Evolutionary conservation across 2,888 invertebrate species (phyloP).

Genomic region (Campoplex nolae): DNA sequence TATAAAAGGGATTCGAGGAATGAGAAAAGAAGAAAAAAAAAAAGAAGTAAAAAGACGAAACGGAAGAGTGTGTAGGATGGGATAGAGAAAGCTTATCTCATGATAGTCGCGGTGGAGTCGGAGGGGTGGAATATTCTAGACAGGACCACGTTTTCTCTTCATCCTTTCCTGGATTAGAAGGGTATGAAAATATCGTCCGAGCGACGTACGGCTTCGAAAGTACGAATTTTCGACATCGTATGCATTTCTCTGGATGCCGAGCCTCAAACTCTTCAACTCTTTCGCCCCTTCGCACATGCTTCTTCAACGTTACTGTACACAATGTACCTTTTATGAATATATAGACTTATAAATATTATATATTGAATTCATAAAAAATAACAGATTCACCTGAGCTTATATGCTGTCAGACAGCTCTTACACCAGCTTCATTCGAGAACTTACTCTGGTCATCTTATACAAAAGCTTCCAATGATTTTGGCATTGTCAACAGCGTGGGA

Average conservation of each 20-base stretch:
- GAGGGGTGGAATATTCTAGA: conserved; percentile 38
- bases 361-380: no score
- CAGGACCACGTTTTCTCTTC: conserved; percentile 23
- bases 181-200: conserved; percentile 65
- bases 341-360: neutral
- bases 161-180: conserved; percentile 57
- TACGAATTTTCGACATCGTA: conserved; percentile 49
- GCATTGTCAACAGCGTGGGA: neutral
- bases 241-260: conserved; percentile 38
- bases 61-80: conserved; percentile 5
- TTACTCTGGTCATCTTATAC: neutral
- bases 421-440: conserved; percentile 12
- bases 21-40: conserved; percentile 25
- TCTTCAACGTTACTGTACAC: neutral
- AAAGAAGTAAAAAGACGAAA: neutral
- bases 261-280: neutral
- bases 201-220: conserved; percentile 49
- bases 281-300: neutral
- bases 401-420: neutral
- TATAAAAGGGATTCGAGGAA: conserved; percentile 59
- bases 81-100: conserved; percentile 63
- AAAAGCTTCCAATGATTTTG: neutral
- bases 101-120: conserved; percentile 46
- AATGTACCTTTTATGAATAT: neutral
- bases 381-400: neutral